Evolutionary conservation across 2,888 invertebrate genomes (phyloP), one percentile per base, ranked within the genome.

Genomic region (Cordilura impudica): DNA sequence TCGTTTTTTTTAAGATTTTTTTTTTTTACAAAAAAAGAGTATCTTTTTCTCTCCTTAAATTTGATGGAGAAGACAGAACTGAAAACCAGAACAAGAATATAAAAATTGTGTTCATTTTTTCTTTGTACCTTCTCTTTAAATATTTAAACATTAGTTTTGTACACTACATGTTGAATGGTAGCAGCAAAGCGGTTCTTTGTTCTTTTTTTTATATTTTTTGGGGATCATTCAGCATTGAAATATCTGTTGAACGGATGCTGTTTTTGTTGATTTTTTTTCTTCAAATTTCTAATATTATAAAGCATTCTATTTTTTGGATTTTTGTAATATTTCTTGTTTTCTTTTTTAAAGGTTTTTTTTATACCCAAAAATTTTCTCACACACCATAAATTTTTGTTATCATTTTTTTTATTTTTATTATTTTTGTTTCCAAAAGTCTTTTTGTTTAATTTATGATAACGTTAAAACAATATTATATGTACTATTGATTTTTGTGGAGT

Each of bases 321-420:
- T 10, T 4, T 43, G 26, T 60, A 31, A 16, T 54, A 51, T 66
- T 49, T 5, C 10, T 10, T 31, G 31, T 66, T 58, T 65, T 63
- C 49, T 29, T 60, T 39, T 10, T 69, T 49, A 58, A 75, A 69
- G 29, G 53, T 45, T 49, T 35, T 39, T 61, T 70, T 45, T 69
- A 63, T 53, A 16, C 43, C 10, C 21, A 66, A 29, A 74, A 63
- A 71, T 71, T 79, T 75, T 79, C 79, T 75, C 79, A 79, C 79
- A 79, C 75, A 79, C 35, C 56, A 67, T 75, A 75, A 79, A 75
- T 75, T 56, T 73, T 74, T 47, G 47, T 78, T 78, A 74, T 74
- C 65, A 78, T 12, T 71, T 70, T 73, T 76, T 67, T 72, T 65
- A 16, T 43, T 18, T 51, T 29, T 76, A 31, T 16, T 8, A 21